Percentiles rank a stretch among this genome's conserved stretches.
Conservation (phyloP, 2,888 invertebrate genomes). For the Dexiosoma caninum region DNA sequence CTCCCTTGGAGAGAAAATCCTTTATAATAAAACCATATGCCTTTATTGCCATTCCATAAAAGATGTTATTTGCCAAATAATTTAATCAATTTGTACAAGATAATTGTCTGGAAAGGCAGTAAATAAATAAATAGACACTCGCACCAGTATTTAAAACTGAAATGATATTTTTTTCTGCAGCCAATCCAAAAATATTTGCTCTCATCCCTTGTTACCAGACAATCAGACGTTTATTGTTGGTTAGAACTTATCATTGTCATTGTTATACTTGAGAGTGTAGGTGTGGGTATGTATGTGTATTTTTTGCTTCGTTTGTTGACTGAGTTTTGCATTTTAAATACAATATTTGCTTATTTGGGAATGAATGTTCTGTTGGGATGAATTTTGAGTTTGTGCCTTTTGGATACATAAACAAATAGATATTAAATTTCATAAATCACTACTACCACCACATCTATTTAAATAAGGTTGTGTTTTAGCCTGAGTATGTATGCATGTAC, state of each 20-base stretch:
- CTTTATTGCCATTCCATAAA: neutral
- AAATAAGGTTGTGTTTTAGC: too few species aligned
- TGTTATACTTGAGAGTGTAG: constrained; percentile 7
- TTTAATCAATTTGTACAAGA: constrained; percentile 24
- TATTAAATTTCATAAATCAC: constrained; percentile 55
- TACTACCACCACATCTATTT: constrained; percentile 9
- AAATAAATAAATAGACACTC: constrained; percentile 18
- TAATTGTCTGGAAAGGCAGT: constrained; percentile 38
- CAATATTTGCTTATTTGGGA: constrained; percentile 20
- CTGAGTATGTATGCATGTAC: neutral
- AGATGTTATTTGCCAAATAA: constrained; percentile 20
- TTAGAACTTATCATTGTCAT: constrained; percentile 27
- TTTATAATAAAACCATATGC: neutral
- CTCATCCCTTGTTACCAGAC: constrained; percentile 14
- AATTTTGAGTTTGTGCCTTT: constrained; percentile 28
- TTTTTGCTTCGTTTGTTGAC: constrained; percentile 7
- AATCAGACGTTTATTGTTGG: neutral
- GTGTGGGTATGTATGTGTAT: too few species aligned
- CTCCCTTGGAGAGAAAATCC: too few species aligned
- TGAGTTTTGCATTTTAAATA: constrained; percentile 52
- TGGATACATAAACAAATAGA: constrained; percentile 12
- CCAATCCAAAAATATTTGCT: constrained; percentile 13
- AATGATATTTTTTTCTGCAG: neutral
- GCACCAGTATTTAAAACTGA: neutral
- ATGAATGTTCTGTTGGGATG: constrained; percentile 23